Evolutionary conservation across 2,888 invertebrate genomes (phyloP).

Genomic region (Drosophila yooni): DNA sequence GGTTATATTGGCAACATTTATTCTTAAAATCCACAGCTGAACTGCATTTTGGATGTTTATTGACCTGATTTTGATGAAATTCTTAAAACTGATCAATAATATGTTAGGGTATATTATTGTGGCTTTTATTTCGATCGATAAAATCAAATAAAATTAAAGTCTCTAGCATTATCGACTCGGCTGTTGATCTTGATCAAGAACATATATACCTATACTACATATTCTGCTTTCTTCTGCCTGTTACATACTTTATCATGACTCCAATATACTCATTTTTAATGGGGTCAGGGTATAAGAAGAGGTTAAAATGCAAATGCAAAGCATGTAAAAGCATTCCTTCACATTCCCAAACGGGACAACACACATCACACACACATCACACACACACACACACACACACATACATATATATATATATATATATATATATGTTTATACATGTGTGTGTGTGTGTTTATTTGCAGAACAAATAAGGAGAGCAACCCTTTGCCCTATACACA

Average conservation of each 20-base stretch:
- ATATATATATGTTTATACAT: not conserved
- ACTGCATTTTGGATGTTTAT: not conserved
- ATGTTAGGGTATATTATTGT: not conserved
- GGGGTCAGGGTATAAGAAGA: slow-evolving; percentile 7
- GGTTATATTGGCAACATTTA: not conserved
- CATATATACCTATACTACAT: not conserved
- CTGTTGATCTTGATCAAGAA: not conserved
- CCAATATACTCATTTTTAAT: not conserved
- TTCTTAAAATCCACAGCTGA: not conserved
- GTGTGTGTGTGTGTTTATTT: slow-evolving; percentile 25
- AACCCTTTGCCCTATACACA: slow-evolving; percentile 50
- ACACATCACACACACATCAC: slow-evolving; percentile 6
- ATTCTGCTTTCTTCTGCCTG: not conserved
- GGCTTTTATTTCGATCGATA: not conserved
- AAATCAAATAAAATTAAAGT: not conserved
- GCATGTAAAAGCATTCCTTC: slow-evolving; percentile 19
- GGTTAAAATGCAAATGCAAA: slow-evolving; percentile 49
- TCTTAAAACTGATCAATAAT: not conserved
- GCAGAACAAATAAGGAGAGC: slow-evolving; percentile 17
- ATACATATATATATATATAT: not conserved
- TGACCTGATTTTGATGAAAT: not conserved
- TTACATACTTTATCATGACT: not conserved
- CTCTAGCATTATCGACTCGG: not conserved
- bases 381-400: slow-evolving; percentile 2
- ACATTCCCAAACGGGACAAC: slow-evolving; percentile 6